These are phyloP conservation scores for Saguinus imperator DNA, from an alignment of 2,113 vertebrate species.

Conservation along the genomic window DNA sequence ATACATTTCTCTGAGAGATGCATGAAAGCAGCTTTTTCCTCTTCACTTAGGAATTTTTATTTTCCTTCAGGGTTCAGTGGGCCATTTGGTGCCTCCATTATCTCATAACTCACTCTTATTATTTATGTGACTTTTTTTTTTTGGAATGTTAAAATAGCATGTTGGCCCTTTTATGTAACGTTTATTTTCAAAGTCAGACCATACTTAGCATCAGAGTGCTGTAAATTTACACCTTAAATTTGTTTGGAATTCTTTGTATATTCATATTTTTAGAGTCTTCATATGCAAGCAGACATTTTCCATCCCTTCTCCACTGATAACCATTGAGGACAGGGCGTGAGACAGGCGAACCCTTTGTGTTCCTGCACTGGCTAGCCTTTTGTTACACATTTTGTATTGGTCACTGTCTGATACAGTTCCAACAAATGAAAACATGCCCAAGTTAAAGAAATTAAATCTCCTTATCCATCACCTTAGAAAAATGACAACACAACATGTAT, in stretches of 20 bases:
- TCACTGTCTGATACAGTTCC: neutral
- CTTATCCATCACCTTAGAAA: neutral
- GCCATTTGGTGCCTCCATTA: neutral
- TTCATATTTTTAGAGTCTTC: neutral
- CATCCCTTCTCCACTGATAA: neutral
- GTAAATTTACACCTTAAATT: neutral
- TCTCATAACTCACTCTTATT: neutral
- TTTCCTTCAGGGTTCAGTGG: neutral
- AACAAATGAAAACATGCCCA: neutral
- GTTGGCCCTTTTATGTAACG: neutral
- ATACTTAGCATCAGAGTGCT: neutral
- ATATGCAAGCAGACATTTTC: neutral
- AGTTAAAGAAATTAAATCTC: neutral
- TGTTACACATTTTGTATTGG: neutral
- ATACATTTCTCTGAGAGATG: neutral
- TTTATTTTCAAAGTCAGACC: neutral
- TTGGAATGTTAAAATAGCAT: neutral
- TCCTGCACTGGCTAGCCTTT: neutral
- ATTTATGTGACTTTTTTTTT: constrained; percentile 4
- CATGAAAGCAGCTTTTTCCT: neutral
- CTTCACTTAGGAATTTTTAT: neutral
- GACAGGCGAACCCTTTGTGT: neutral
- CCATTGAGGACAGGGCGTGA: neutral
- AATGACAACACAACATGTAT: neutral
- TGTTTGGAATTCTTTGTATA: neutral